Base-by-base conservation (phyloP, 2,113 vertebrate genomes). In the Microtus richardsoni region DNA sequence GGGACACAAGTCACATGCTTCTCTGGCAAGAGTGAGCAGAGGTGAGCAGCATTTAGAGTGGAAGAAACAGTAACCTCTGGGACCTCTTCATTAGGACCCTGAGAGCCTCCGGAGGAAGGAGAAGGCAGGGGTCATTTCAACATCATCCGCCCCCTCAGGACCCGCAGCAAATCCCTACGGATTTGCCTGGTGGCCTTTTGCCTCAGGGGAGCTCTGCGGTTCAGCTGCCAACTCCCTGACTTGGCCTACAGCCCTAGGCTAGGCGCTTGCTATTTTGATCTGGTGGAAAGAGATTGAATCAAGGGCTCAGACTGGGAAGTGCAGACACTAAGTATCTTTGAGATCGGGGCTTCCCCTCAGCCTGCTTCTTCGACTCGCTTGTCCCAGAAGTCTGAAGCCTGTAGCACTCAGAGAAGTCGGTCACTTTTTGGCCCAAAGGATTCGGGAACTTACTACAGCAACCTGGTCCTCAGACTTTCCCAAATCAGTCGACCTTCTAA, bases 181-280 rank as follows among this genome's bases (percentile, higher is more conserved):
- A 44, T 44, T 44, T 62, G 80, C 14, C 3, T 9, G 2, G 16
- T 60, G n/a, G 21, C 54, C 52, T 39, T 52, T 22, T 26, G n/a
- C 36, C 3, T 14, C 28, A 24, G 52, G 8, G 0, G 71, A 70
- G 30, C 11, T 58, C 24, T 26, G 0, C 5, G 0, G 24, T 47
- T 60, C 36, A 0, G 0, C 14, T 10, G 30, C 47, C n/a, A 9
- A 44, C 82, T 44, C 39, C 10, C 33, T 0, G 47, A 82, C 91
- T 94, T 64, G 5, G 44, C 70, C 1, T 1, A 44, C 84, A 36
- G 68, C 62, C 54, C 54, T 3, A 36, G 28, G 36, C 87, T 49
- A 22, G 33, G 66, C 22, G 3, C 28, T 79, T 39, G 84, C 75
- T 47, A 19, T 70, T 95, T 64, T 36, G 58, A 80, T 73, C 17